phyloP scores from a whole-genome alignment of 2,113 vertebrate genomes.

The Galbula dea region DNA sequence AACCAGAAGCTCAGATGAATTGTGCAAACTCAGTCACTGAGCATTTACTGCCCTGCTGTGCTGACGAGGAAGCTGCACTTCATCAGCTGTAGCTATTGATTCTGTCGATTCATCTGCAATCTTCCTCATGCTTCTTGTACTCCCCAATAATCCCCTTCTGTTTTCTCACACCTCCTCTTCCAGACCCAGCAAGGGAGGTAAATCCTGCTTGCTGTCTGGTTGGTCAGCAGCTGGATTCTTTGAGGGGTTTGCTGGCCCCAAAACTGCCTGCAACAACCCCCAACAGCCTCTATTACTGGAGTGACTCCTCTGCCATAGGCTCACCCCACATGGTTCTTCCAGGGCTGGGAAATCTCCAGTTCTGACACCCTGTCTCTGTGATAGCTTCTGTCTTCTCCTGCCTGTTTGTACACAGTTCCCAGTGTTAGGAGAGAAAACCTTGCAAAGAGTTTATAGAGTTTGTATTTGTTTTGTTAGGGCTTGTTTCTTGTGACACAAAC shows the following conservation, averaged over 20 bases:
- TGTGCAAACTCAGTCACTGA: not conserved
- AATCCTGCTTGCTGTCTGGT: rapidly evolving
- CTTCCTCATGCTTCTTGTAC: not conserved
- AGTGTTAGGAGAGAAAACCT: not conserved
- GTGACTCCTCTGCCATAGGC: not conserved
- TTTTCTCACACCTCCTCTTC: not conserved
- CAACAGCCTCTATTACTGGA: rapidly evolving
- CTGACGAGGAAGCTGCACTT: not conserved
- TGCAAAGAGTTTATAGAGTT: not conserved
- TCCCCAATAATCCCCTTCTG: not conserved
- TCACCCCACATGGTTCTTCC: not conserved
- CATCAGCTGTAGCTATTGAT: not conserved
- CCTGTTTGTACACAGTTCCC: not conserved
- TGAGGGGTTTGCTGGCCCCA: not conserved
- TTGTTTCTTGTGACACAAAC: not conserved
- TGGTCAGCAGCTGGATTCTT: not conserved
- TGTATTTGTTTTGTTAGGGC: not conserved
- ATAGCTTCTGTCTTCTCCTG: not conserved
- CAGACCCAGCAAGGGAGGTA: not conserved
- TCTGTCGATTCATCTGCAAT: not conserved
- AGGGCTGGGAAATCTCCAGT: not conserved
- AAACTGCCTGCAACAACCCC: not conserved
- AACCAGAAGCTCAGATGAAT: not conserved
- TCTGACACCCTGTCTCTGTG: not conserved
- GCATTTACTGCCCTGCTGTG: not conserved